phyloP scores from a whole-genome alignment of 2,113 vertebrate genomes.

The Cyanoliseus patagonus region DNA sequence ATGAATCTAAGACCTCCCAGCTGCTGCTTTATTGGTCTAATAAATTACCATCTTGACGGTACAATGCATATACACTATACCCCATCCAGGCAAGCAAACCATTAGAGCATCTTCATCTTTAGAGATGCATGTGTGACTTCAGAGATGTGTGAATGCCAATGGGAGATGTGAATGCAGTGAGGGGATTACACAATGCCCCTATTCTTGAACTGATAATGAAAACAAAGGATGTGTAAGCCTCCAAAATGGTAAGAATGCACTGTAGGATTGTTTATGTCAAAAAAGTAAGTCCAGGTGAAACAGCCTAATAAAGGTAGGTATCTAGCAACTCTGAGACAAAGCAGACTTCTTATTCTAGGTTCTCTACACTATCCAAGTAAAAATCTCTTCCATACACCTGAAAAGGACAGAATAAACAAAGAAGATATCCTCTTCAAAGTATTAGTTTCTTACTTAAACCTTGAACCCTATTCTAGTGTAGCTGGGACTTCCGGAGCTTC shows the following conservation, averaged over 20 bases:
- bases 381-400: not conserved
- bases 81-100: conserved; percentile 14
- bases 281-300: not conserved
- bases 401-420: not conserved
- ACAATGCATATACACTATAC: not conserved
- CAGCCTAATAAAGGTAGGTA: not conserved
- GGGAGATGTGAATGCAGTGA: not conserved
- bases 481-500: not conserved
- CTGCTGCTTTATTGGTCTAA: conserved; percentile 65
- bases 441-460: not conserved
- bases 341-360: fast-evolving
- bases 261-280: not conserved
- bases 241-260: fast-evolving
- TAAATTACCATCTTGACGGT: conserved; percentile 46
- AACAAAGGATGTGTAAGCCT: not conserved
- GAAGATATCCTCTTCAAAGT: not conserved
- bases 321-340: not conserved
- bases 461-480: not conserved
- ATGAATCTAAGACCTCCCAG: conserved; percentile 66
- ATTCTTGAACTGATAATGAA: not conserved
- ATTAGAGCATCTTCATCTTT: not conserved
- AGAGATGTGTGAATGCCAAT: not conserved
- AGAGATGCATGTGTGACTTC: not conserved
- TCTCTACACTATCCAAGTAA: not conserved
- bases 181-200: not conserved